Percentiles rank a stretch among this genome's conserved stretches.
These are phyloP conservation scores for Grantiella picta DNA, from an alignment of 2,113 vertebrate genomes.

Conservation along the genomic window DNA sequence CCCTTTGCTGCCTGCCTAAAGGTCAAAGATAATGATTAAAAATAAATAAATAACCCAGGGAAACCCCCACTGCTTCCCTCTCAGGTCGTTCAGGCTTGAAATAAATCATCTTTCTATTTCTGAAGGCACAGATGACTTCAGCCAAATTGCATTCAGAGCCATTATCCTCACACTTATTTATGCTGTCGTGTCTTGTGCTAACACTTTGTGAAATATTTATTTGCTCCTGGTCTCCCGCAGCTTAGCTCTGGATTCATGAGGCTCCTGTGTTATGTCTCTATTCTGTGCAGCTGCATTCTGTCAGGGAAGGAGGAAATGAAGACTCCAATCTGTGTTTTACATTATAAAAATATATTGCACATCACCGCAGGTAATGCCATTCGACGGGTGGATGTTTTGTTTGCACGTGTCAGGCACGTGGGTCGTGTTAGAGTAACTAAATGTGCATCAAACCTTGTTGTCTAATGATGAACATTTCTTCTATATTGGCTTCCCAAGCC, in stretches of 20 bases:
- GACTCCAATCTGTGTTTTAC: conserved; percentile 14
- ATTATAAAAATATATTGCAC: neutral
- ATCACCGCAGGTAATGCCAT: neutral
- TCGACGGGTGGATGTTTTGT: neutral
- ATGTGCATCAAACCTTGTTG: neutral
- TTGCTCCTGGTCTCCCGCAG: conserved; percentile 48
- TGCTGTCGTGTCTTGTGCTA: conserved; percentile 50
- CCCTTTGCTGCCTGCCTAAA: neutral
- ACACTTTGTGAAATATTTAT: conserved; percentile 71
- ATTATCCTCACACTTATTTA: conserved; percentile 63
- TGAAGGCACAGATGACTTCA: conserved; percentile 61
- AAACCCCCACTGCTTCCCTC: neutral
- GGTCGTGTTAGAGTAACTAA: neutral
- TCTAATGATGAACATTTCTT: neutral
- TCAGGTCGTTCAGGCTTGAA: neutral
- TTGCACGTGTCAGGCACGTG: neutral
- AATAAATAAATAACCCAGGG: conserved; percentile 20
- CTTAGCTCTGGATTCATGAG: conserved; percentile 51
- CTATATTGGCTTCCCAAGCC: neutral
- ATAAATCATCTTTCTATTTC: conserved; percentile 62
- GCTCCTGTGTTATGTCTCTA: neutral
- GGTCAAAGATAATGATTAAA: conserved; percentile 11
- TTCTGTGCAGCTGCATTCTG: conserved; percentile 43
- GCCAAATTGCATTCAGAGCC: conserved; percentile 59
- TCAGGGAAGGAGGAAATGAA: conserved; percentile 26